Evolutionary conservation across 2,888 invertebrate genomes (phyloP).

Genomic region (Vesta saturnalis): DNA sequence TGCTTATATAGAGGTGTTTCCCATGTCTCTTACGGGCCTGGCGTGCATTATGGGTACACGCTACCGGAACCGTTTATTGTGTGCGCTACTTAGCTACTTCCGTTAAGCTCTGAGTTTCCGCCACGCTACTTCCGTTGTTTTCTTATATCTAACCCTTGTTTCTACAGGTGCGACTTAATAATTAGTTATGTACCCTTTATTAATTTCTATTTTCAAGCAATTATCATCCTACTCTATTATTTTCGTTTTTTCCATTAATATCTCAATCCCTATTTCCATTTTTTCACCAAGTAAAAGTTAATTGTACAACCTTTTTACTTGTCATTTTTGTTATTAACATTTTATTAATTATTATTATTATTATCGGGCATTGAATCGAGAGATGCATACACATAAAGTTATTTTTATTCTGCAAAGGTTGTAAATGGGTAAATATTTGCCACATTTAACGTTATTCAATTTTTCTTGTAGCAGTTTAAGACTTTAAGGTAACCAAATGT

Average conservation of each 20-base stretch:
- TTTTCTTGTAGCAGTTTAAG: too few relatives aligned
- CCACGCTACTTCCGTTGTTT: slow-evolving; percentile 60
- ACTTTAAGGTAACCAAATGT: too few relatives aligned
- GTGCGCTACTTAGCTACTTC: slow-evolving; percentile 63
- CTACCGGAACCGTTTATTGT: slow-evolving; percentile 63
- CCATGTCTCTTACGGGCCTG: slow-evolving; percentile 43
- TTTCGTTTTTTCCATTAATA: background rate
- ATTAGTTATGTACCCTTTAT: slow-evolving; percentile 29
- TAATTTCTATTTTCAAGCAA: slow-evolving; percentile 10
- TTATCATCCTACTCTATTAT: background rate
- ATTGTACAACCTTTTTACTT: too few relatives aligned
- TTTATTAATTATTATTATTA: too few relatives aligned
- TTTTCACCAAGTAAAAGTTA: too few relatives aligned
- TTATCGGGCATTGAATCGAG: too few relatives aligned
- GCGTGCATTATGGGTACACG: slow-evolving; percentile 53
- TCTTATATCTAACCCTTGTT: slow-evolving; percentile 51
- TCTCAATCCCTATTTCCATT: background rate
- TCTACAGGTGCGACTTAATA: slow-evolving; percentile 54
- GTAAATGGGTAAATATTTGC: too few relatives aligned
- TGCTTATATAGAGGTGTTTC: slow-evolving; percentile 45
- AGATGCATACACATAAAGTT: too few relatives aligned
- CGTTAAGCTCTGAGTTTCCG: slow-evolving; percentile 61
- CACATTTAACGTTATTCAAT: too few relatives aligned
- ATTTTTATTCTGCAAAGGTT: too few relatives aligned
- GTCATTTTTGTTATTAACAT: too few relatives aligned